Percentiles rank a stretch among this genome's conserved stretches.
Evolutionary conservation across 2,888 invertebrate species (phyloP).

Genomic region (Coecobrya sp.): DNA sequence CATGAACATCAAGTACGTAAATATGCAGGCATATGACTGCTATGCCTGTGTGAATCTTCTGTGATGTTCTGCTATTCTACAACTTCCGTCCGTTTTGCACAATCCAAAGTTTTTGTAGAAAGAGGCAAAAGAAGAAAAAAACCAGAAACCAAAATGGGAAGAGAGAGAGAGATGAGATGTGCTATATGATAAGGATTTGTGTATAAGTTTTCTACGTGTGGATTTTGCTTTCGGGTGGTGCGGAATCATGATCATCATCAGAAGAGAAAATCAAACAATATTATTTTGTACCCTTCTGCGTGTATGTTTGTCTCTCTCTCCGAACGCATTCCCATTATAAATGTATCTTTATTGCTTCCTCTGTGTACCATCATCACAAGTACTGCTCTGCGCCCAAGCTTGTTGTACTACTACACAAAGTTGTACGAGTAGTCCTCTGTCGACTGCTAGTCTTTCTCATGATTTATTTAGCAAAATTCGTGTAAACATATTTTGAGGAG

Average conservation of each 20-base stretch:
- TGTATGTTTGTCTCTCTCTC: neutral
- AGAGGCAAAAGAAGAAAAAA: neutral
- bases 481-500: constrained; percentile 61
- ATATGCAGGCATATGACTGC: neutral
- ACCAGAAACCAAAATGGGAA: neutral
- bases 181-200: neutral
- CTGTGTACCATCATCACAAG: constrained; percentile 52
- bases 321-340: constrained; percentile 59
- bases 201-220: constrained; percentile 1
- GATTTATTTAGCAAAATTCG: constrained; percentile 72
- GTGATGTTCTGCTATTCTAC: constrained; percentile 40
- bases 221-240: constrained; percentile 19
- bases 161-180: neutral
- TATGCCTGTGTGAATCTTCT: neutral
- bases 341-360: constrained; percentile 75
- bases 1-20: constrained; percentile 10
- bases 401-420: neutral
- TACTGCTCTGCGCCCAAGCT: constrained; percentile 11
- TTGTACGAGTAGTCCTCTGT: neutral
- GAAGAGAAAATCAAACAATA: constrained; percentile 61
- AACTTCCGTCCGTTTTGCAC: constrained; percentile 72
- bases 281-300: constrained; percentile 16
- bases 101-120: constrained; percentile 6
- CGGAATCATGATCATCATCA: constrained; percentile 3
- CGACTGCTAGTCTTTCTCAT: constrained; percentile 51